These are phyloP conservation scores for Tragelaphus strepsiceros DNA, from an alignment of 2,113 vertebrate genomes.

Conservation along the genomic window DNA sequence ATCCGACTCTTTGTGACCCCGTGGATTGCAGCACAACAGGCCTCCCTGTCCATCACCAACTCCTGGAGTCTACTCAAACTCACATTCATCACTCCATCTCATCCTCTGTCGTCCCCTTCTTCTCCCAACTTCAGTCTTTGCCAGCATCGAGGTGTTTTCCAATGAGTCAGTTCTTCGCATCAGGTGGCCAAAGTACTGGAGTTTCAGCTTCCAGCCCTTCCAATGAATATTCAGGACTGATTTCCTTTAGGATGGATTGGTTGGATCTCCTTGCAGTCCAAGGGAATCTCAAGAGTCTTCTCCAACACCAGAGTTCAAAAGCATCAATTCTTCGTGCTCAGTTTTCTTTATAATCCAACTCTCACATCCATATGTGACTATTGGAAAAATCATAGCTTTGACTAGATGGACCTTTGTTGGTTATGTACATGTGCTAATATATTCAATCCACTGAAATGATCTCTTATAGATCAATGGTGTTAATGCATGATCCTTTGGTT, in stretches of 20 bases:
- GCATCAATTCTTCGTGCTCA: neutral
- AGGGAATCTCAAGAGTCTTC: neutral
- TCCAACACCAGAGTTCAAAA: neutral
- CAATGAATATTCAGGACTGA: neutral
- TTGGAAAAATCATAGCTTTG: neutral
- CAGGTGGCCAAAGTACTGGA: neutral
- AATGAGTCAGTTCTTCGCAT: neutral
- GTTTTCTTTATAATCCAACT: neutral
- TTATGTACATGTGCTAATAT: neutral
- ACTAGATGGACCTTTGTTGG: neutral
- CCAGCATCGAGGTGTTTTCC: neutral
- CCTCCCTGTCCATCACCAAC: neutral
- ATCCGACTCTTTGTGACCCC: neutral
- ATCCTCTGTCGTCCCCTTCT: neutral
- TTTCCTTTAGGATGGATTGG: neutral
- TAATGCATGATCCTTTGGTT: neutral
- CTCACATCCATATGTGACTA: neutral
- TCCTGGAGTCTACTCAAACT: neutral
- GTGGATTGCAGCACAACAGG: neutral
- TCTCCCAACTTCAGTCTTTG: fast-evolving
- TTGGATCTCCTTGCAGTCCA: neutral
- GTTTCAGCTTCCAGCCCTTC: neutral
- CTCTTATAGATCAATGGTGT: neutral
- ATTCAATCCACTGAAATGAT: no score
- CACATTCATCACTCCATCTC: neutral